These are phyloP conservation scores for Montipora sp. DNA, from an alignment of 64 coral and sea anemone species.

Conservation along the genomic window DNA sequence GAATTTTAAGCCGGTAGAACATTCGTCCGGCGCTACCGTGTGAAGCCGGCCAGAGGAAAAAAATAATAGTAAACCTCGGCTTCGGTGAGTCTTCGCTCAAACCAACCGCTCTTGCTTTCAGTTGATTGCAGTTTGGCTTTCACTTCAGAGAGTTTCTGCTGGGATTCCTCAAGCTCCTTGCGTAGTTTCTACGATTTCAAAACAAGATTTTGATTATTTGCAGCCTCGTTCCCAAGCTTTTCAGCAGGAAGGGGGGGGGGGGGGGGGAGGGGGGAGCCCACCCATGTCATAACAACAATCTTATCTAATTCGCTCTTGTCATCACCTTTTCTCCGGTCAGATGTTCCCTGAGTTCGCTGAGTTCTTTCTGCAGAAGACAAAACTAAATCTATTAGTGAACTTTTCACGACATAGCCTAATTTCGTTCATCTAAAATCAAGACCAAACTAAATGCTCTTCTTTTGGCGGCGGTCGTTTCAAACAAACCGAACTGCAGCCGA, in stretches of 20 bases:
- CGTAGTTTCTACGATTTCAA: constrained; percentile 78
- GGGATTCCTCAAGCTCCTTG: constrained; percentile 87
- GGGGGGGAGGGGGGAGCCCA: too few relatives aligned
- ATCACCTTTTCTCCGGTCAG: constrained; percentile 94
- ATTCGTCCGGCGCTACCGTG: too few relatives aligned
- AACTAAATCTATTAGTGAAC: not conserved
- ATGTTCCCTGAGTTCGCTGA: constrained; percentile 79
- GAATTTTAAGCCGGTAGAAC: too few relatives aligned
- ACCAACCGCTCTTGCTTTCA: constrained; percentile 95
- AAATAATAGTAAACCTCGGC: constrained; percentile 60
- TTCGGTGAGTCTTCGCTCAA: constrained; percentile 86
- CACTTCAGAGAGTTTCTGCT: constrained; percentile 69
- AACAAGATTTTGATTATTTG: not conserved
- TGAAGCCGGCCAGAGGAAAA: not conserved
- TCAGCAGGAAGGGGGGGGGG: too few relatives aligned
- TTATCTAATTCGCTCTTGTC: not conserved
- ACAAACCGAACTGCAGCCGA: too few relatives aligned
- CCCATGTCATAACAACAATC: too few relatives aligned
- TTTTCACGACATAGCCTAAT: not conserved
- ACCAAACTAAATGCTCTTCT: too few relatives aligned
- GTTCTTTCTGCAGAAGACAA: constrained; percentile 68
- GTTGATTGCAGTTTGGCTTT: constrained; percentile 81
- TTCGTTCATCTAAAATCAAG: too few relatives aligned
- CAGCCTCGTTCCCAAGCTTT: too few relatives aligned
- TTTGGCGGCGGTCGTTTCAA: not conserved